Evolutionary conservation across 2,797 vertebrate species (phyloP), one percentile per base, ranked within the genome.

Genomic region (Semaprochilodus insignis): DNA sequence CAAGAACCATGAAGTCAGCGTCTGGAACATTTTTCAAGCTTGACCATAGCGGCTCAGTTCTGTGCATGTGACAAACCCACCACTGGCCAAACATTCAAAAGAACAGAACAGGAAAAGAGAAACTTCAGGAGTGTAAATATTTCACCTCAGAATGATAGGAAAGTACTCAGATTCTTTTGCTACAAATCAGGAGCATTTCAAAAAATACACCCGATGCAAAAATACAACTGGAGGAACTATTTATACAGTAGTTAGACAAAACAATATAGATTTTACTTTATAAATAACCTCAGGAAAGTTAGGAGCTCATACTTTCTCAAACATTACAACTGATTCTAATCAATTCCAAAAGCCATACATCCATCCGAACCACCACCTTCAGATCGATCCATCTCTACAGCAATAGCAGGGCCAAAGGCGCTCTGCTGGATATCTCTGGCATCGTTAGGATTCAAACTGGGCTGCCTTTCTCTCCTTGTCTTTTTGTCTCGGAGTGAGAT

Each of bases 401-500:
- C 16, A 66, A 15, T 27, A 65, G 62, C 23, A 27, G 31, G 27
- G 31, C 63, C 15, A 66, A 36, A 2, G 17, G 63, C 2, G 2
- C 63, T 65, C 62, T 31, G 25, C 15, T 65, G 62, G 62, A 65
- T 19, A 15, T 8, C 63, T 36, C 1, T 19, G 63, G 27, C 31
- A 19, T 36, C 31, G 27, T 66, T 36, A 16, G 31, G 31, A 66
- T 34, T 66, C 63, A 66, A 66, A 66, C 63, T 19, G 27, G 6
- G 31, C 5, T 36, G 27, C 48, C 57, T 81, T 63, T 66, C 62
- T 73, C 55, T 74, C 36, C 10, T 48, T 63, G 23, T 63, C 65
- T 21, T 71, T 55, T 60, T 63, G 69, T 54, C 81, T 83, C 54
- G 85, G 51, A 55, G 74, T 85, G 76, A 60, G 77, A 71, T 48